Evolutionary conservation across 2,888 invertebrate species (phyloP).

Genomic region (Coremacera marginata): DNA sequence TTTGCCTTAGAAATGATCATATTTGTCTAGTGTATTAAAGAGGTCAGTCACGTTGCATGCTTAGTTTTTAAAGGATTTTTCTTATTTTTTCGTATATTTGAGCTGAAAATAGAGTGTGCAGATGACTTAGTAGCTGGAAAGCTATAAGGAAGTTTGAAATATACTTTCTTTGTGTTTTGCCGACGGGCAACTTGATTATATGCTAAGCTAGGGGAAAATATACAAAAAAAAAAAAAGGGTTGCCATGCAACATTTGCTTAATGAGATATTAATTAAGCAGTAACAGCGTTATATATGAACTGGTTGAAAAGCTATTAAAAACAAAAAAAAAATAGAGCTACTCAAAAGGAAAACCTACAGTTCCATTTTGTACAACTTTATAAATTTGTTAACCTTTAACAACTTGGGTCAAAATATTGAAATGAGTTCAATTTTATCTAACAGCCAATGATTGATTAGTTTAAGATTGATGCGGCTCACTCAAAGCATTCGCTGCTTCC

Average conservation of each 20-base stretch:
- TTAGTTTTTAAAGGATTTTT: background rate
- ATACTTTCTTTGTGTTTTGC: background rate
- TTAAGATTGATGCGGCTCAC: background rate
- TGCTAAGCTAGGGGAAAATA: background rate
- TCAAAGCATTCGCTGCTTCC: background rate
- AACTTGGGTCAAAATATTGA: background rate
- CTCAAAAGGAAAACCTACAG: no score
- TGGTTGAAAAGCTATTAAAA: background rate
- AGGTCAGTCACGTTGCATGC: conserved; percentile 9
- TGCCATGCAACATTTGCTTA: background rate
- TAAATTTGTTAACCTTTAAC: background rate
- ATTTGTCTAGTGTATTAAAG: background rate
- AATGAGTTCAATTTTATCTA: no score
- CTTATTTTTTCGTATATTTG: background rate
- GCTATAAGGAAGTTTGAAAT: background rate
- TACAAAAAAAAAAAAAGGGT: conserved; percentile 6
- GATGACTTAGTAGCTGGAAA: background rate
- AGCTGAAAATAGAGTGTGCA: background rate
- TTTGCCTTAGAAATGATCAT: background rate
- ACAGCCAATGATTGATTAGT: conserved; percentile 8
- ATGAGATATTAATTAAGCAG: conserved; percentile 16
- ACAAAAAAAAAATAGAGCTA: background rate
- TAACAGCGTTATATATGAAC: background rate
- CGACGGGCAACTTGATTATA: background rate
- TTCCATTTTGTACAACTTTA: background rate